phyloP scores from a whole-genome alignment of 2,888 invertebrate species.

The Pterostichus madidus region DNA sequence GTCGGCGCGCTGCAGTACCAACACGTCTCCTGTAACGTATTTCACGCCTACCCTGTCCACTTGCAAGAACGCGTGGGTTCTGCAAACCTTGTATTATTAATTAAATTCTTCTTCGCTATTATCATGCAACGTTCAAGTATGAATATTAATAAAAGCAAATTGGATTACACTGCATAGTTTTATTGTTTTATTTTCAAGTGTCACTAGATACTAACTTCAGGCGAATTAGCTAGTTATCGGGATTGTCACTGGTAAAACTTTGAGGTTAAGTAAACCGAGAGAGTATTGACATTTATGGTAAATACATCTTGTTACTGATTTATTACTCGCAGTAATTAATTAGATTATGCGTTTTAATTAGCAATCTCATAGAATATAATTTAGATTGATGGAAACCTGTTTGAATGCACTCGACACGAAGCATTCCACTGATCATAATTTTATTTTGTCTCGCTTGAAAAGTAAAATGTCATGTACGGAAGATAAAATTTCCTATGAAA shows the following conservation, averaged over 20 bases:
- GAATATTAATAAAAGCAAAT: conserved; percentile 66
- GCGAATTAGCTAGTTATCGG: conserved; percentile 40
- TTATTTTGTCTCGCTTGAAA: conserved; percentile 7
- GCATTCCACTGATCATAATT: conserved; percentile 16
- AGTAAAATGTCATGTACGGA: conserved; percentile 3
- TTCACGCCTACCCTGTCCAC: conserved; percentile 57
- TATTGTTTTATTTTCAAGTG: conserved; percentile 57
- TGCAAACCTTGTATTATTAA: conserved; percentile 61
- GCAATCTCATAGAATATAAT: conserved; percentile 62
- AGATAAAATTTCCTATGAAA: conserved; percentile 5
- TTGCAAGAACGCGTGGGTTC: conserved; percentile 47
- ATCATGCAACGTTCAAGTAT: conserved; percentile 50
- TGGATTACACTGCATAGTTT: conserved; percentile 58
- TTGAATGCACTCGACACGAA: conserved; percentile 27
- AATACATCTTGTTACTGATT: conserved; percentile 61
- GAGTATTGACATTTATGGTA: conserved; percentile 63
- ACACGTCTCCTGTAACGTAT: conserved; percentile 19
- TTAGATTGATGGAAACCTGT: conserved; percentile 65
- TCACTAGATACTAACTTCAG: conserved; percentile 35
- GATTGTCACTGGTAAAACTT: conserved; percentile 40
- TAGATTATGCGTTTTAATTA: conserved; percentile 66
- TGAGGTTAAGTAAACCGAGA: conserved; percentile 1
- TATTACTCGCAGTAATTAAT: conserved; percentile 61
- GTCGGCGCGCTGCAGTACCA: conserved; percentile 20
- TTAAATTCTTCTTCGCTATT: conserved; percentile 63